A percentile compares a stretch with the other conserved stretches of the same genome.
Conservation (phyloP, 2,113 vertebrate species). For the Catagonus wagneri region DNA sequence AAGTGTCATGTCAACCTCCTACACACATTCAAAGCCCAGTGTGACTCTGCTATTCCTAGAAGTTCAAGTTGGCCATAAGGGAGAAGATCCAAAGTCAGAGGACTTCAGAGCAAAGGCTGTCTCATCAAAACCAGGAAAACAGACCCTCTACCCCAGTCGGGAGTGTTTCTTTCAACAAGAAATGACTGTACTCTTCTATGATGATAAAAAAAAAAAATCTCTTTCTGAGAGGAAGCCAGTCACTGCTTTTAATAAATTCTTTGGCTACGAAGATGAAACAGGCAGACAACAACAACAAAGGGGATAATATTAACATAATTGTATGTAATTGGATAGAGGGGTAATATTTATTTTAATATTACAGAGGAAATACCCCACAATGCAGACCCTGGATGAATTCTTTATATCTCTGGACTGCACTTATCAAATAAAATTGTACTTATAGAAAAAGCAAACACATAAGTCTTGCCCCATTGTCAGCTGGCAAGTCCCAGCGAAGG, state of each 20-base stretch:
- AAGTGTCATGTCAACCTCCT: accelerated
- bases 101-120: neutral
- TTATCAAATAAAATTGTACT: conserved; percentile 86
- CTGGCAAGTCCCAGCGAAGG: conserved; percentile 83
- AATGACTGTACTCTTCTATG: conserved; percentile 42
- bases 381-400: conserved; percentile 85
- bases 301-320: conserved; percentile 85
- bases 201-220: conserved; percentile 42
- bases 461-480: conserved; percentile 87
- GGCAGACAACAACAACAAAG: conserved; percentile 84
- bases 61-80: neutral
- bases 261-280: conserved; percentile 81
- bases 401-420: conserved; percentile 86
- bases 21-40: neutral
- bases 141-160: neutral
- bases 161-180: conserved; percentile 42
- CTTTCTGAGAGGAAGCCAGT: conserved; percentile 73
- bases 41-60: neutral
- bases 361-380: conserved; percentile 84
- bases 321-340: conserved; percentile 85
- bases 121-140: neutral
- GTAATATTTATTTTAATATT: conserved; percentile 85
- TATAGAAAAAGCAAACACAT: conserved; percentile 86
- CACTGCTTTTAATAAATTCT: conserved; percentile 82
- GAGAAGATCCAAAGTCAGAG: neutral